phyloP scores from a whole-genome alignment of 1,140 invertebrate genomes.

The Meloidogyne hapla region DNA sequence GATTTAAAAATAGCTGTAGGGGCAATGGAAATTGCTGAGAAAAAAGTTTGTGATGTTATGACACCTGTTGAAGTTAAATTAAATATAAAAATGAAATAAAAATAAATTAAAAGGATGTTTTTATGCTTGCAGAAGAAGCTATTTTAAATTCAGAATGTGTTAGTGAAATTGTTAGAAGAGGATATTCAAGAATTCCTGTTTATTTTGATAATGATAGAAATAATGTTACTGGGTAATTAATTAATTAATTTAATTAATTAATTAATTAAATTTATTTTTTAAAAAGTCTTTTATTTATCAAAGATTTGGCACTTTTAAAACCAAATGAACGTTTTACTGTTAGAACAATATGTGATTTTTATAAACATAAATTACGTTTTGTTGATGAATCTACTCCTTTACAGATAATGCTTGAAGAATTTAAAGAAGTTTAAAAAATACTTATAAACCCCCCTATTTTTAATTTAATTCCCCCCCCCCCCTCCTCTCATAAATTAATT shows the following conservation, averaged over 20 bases:
- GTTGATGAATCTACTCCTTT: constrained; percentile 92
- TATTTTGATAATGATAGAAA: constrained; percentile 71
- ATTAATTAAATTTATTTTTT: background rate
- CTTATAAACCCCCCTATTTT: no score
- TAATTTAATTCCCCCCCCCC: background rate
- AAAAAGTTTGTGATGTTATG: constrained; percentile 68
- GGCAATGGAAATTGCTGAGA: constrained; percentile 67
- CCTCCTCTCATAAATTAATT: no score
- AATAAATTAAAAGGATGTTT: constrained; percentile 65
- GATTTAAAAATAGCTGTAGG: constrained; percentile 68
- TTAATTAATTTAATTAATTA: background rate
- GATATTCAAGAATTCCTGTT: constrained; percentile 91
- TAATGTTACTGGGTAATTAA: constrained; percentile 73
- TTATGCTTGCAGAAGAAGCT: constrained; percentile 66
- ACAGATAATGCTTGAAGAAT: constrained; percentile 91
- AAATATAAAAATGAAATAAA: constrained; percentile 26
- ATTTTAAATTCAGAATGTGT: constrained; percentile 72
- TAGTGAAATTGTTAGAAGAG: constrained; percentile 85
- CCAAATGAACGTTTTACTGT: constrained; percentile 86
- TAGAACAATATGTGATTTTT: constrained; percentile 87
- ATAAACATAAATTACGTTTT: constrained; percentile 89
- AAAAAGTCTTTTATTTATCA: constrained; percentile 90
- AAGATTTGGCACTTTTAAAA: constrained; percentile 93
- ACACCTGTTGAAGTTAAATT: constrained; percentile 67
- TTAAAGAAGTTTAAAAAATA: constrained; percentile 87